Evolutionary conservation across 2,888 invertebrate genomes (phyloP), one percentile per base, ranked within the genome.

Genomic region (Megastigmus dorsalis): DNA sequence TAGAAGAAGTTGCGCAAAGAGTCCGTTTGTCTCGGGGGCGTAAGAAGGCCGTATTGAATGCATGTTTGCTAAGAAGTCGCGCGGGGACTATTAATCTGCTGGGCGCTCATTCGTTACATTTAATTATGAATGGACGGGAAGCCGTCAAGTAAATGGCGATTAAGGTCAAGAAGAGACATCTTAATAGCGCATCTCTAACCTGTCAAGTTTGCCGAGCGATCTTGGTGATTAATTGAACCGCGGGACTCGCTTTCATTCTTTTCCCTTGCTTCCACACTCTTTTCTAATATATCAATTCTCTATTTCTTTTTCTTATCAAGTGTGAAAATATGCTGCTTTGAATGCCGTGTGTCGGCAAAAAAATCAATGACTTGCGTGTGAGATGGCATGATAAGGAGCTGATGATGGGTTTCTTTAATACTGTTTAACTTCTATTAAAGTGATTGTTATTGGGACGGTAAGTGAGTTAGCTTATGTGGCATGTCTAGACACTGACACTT

Each of bases 201-300:
- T 38, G 33, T 20, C 55, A 55, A 66, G 66, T 66, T 66, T 45
- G 33, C 66, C 15, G 30, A 55, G 28, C 66, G 28, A 55, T 66
- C 28, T 55, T 9, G 33, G 28, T 66, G 66, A 66, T 66, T 66
- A 66, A 66, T 66, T 55, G 55, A 43, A 33, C 30, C 43, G 66
- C 18, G 4, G 18, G 30, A 20, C n/a, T n/a, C 26, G 13, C n/a
- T 6, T 18, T 15, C 45, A 20, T 41, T 28, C 28, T 26, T 26
- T 43, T 18, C 26, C 43, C 23, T 23, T 41, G 7, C 15, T 13
- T 26, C 26, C 38, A n/a, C 20, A 10, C 20, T 23, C 23, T 50
- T 63, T 15, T 36, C 28, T 4, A 0, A 3, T 43, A 33, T 18
- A 45, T 55, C 30, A 55, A 66, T 55, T n/a, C 20, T 36, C 48